Conservation (phyloP, 2,797 vertebrate genomes). For the Limnodromus scolopaceus region DNA sequence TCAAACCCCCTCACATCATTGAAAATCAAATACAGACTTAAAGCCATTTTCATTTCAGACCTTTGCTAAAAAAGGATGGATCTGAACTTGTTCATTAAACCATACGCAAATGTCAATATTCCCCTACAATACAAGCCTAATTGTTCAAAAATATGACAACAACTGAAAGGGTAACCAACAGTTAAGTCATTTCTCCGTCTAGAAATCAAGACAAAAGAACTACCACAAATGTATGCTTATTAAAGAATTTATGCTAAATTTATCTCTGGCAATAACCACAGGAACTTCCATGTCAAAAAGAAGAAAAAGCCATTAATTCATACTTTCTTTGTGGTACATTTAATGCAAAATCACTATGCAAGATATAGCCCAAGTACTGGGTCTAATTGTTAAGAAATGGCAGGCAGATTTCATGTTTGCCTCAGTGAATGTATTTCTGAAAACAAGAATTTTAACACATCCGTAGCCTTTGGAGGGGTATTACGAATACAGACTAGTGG, state of each 20-base stretch:
- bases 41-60: neutral
- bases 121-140: neutral
- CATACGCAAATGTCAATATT: neutral
- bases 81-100: neutral
- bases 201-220: slow-evolving; percentile 8
- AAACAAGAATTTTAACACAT: neutral
- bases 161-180: neutral
- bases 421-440: neutral
- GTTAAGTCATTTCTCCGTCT: neutral
- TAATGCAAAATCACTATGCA: neutral
- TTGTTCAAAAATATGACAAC: neutral
- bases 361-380: neutral
- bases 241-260: neutral
- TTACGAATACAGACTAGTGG: rapidly evolving
- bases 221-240: neutral
- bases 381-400: neutral
- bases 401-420: neutral
- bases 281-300: neutral
- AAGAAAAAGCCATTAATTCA: neutral
- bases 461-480: neutral
- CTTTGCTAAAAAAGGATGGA: neutral
- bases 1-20: neutral
- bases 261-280: neutral
- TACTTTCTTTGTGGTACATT: neutral
- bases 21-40: neutral